Percentiles rank a stretch among this genome's conserved stretches.
Evolutionary conservation across 2,888 invertebrate species (phyloP).

Genomic region (Tachystola acroxantha): DNA sequence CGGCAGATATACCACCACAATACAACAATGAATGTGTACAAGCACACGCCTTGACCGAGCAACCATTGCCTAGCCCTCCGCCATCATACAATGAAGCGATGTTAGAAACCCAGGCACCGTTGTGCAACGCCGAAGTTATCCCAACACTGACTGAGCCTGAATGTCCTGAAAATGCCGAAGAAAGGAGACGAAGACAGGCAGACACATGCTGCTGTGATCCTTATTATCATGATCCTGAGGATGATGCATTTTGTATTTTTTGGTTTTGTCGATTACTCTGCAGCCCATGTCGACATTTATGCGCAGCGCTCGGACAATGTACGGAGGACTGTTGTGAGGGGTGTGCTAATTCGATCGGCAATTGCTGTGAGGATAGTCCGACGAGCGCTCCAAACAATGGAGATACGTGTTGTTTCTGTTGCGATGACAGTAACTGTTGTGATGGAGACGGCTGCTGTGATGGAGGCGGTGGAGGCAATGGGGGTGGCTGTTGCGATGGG

Average conservation of each 20-base stretch:
- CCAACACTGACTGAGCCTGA: background rate
- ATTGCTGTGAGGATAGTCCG: conserved; percentile 24
- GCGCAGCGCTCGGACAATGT: conserved; percentile 18
- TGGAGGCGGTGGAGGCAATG: conserved; percentile 2
- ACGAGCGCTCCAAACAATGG: conserved; percentile 1
- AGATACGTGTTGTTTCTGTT: conserved; percentile 6
- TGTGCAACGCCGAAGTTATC: background rate
- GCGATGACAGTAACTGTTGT: background rate
- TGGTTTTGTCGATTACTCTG: conserved; percentile 21
- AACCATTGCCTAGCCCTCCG: background rate
- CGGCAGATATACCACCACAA: too few species aligned
- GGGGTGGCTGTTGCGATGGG: conserved; percentile 8
- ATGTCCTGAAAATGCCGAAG: conserved; percentile 1
- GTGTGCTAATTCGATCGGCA: conserved; percentile 24
- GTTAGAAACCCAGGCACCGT: background rate
- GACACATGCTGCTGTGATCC: conserved; percentile 13
- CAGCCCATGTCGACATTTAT: conserved; percentile 18
- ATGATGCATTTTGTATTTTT: conserved; percentile 20
- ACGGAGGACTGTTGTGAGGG: conserved; percentile 26
- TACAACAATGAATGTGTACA: background rate
- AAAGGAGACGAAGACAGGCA: conserved; percentile 1
- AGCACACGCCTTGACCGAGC: background rate
- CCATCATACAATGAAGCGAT: background rate
- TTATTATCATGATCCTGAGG: too few species aligned
- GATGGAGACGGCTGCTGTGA: background rate